Conservation (phyloP, 2,888 invertebrate species). For the Salpingus planirostris region DNA sequence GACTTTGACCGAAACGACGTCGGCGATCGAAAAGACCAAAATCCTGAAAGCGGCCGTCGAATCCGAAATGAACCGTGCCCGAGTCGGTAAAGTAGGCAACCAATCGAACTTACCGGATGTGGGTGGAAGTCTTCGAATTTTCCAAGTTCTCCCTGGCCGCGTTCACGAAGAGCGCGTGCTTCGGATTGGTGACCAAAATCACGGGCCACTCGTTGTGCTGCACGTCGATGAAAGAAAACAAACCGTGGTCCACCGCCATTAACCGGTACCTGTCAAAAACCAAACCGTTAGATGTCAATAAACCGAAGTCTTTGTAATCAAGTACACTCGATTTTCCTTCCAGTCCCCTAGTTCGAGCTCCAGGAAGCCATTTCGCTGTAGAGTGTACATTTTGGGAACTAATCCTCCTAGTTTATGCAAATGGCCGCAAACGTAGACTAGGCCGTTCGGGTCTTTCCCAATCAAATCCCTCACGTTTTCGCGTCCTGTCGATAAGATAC, state of each 20-base stretch:
- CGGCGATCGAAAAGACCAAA: slow-evolving; percentile 64
- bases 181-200: slow-evolving; percentile 83
- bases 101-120: slow-evolving; percentile 58
- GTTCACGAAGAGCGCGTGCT: slow-evolving; percentile 66
- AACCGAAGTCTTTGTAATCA: background rate
- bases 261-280: slow-evolving; percentile 56
- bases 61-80: background rate
- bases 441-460: slow-evolving; percentile 51
- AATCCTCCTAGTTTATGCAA: slow-evolving; percentile 75
- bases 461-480: slow-evolving; percentile 50
- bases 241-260: slow-evolving; percentile 80
- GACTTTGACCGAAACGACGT: slow-evolving; percentile 56
- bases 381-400: slow-evolving; percentile 76
- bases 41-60: slow-evolving; percentile 60
- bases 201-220: slow-evolving; percentile 72
- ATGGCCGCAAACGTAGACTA: slow-evolving; percentile 84
- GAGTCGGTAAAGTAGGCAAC: no score
- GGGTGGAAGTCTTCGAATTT: slow-evolving; percentile 59
- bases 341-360: slow-evolving; percentile 89
- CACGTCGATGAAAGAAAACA: slow-evolving; percentile 77
- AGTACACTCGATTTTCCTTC: slow-evolving; percentile 83
- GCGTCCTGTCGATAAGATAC: slow-evolving; percentile 56
- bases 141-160: slow-evolving; percentile 64
- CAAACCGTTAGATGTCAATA: background rate
- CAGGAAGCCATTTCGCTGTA: slow-evolving; percentile 71